These are phyloP conservation scores for Mormoops blainvillei DNA, from an alignment of 2,113 vertebrate genomes.

Conservation along the genomic window DNA sequence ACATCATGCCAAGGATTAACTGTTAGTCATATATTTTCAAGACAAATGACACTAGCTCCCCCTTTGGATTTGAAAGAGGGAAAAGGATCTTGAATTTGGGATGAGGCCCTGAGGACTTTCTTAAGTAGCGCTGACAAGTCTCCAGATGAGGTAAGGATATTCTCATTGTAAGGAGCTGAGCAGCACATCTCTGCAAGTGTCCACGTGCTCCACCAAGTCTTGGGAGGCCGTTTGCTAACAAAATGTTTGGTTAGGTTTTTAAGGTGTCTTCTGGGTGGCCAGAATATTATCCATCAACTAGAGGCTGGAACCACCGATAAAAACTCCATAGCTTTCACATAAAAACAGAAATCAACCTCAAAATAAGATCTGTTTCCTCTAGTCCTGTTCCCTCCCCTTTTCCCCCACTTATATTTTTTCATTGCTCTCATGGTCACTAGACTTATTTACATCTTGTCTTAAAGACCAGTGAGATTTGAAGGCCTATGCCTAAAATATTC, in stretches of 20 bases:
- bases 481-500: slow-evolving; percentile 8
- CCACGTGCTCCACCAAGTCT: background rate
- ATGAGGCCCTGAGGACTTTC: slow-evolving; percentile 38
- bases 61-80: slow-evolving; percentile 32
- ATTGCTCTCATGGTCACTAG: background rate
- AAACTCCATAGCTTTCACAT: slow-evolving; percentile 23
- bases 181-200: background rate
- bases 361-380: background rate
- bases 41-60: slow-evolving; percentile 40
- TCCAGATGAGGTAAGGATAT: background rate
- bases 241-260: slow-evolving; percentile 45
- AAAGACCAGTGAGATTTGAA: slow-evolving; percentile 48
- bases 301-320: background rate
- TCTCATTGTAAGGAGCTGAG: slow-evolving; percentile 11
- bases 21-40: slow-evolving; percentile 51
- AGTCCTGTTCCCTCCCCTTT: background rate
- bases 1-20: slow-evolving; percentile 46
- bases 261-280: slow-evolving; percentile 37
- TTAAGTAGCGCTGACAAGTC: slow-evolving; percentile 54
- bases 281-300: slow-evolving; percentile 23
- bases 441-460: background rate
- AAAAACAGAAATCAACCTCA: background rate
- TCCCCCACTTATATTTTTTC: background rate
- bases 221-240: slow-evolving; percentile 29
- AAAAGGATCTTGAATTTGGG: slow-evolving; percentile 27